Evolutionary conservation across 2,888 invertebrate species (phyloP), one percentile per base, ranked within the genome.

Genomic region (Drosophila mayaguana): DNA sequence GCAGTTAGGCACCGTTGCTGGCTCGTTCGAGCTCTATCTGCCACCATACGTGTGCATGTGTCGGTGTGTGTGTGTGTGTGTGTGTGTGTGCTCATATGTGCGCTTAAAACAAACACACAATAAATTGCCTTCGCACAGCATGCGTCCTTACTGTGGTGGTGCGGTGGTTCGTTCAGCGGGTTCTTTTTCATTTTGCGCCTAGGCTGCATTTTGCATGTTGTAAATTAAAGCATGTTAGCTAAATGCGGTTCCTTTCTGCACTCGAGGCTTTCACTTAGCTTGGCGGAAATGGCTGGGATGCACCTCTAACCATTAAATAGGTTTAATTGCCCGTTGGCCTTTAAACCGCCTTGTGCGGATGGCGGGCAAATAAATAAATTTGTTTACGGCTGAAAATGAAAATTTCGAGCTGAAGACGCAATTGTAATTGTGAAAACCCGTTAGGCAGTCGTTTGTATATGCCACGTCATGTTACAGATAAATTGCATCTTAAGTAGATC

Each of bases 21-120:
- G 45, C 1, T 32, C 9, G n/a, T n/a, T n/a, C n/a, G n/a, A n/a
- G n/a, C n/a, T n/a, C n/a, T n/a, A n/a, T n/a, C n/a, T n/a, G n/a
- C n/a, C n/a, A n/a, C n/a, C n/a, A n/a, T n/a, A n/a, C n/a, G n/a
- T n/a, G n/a, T n/a, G n/a, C n/a, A n/a, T n/a, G n/a, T n/a, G n/a
- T n/a, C n/a, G n/a, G n/a, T n/a, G n/a, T n/a, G n/a, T n/a, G n/a
- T n/a, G n/a, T n/a, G n/a, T 38, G n/a, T 38, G 8, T 38, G 38
- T 42, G 42, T 42, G 18, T 14, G 14, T 20, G 43, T 69, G 68
- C 62, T 80, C 71, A 78, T 80, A 72, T 78, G 80, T 75, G 88
- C 56, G 73, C 77, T 72, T 79, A 83, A 88, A 89, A 88, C 88
- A 89, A 88, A 88, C 88, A 88, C 86, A 86, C 89, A 75, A 89